A percentile compares a stretch with the other conserved stretches of the same genome.
Conservation (phyloP, 2,113 vertebrate genomes). For the Ondatra zibethicus region DNA sequence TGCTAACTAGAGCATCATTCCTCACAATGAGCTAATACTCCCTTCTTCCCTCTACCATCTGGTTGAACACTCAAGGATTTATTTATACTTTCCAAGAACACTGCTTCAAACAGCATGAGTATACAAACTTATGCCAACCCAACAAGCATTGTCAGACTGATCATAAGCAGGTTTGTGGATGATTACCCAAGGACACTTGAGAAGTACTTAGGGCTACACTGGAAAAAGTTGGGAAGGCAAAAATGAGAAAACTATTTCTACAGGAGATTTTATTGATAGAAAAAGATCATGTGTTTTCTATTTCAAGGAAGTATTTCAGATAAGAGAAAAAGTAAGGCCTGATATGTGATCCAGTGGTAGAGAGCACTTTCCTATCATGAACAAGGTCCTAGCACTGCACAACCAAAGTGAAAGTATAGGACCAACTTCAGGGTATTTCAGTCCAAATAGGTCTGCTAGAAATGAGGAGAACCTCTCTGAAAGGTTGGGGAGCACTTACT, state of each 20-base stretch:
- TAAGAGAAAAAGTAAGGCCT: neutral
- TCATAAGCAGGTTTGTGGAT: constrained; percentile 1
- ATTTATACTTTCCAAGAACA: neutral
- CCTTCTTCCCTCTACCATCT: neutral
- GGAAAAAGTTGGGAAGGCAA: neutral
- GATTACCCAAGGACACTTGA: constrained; percentile 9
- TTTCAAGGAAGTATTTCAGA: constrained; percentile 27
- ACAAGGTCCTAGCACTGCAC: neutral
- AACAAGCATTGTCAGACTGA: neutral
- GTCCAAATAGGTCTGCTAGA: neutral
- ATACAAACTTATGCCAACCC: constrained; percentile 20
- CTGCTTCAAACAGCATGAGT: neutral
- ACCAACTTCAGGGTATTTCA: neutral
- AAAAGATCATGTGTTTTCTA: neutral
- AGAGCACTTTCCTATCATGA: neutral
- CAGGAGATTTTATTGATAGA: constrained; percentile 13
- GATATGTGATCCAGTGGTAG: neutral
- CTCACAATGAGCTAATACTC: neutral
- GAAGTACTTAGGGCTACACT: neutral
- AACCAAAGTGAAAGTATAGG: neutral
- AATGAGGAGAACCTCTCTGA: neutral
- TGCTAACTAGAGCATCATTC: constrained; percentile 13
- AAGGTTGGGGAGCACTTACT: neutral
- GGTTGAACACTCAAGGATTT: neutral
- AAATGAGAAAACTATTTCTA: constrained; percentile 43